Percentiles rank a stretch among this genome's conserved stretches.
phyloP scores from a whole-genome alignment of 2,888 invertebrate genomes.

The Cheilosia vernalis region DNA sequence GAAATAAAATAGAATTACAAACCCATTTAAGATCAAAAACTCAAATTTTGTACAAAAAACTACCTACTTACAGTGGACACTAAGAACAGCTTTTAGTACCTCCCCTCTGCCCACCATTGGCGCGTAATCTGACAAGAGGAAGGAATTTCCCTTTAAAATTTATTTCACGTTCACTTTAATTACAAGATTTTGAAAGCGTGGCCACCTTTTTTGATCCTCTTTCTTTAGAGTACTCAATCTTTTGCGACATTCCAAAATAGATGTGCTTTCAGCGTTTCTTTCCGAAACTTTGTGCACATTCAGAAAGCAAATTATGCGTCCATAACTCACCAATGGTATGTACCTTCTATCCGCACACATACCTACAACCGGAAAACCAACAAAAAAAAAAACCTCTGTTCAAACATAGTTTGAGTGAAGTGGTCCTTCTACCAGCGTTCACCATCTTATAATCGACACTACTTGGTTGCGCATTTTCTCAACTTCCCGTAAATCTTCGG shows the following conservation, averaged over 20 bases:
- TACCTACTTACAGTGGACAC: no score
- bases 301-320: constrained; percentile 3
- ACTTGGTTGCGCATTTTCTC: constrained; percentile 56
- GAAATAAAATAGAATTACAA: no score
- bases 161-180: neutral
- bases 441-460: constrained; percentile 40
- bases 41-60: no score
- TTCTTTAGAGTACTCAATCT: neutral
- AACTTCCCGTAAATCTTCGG: constrained; percentile 26
- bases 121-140: no score
- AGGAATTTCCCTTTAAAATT: no score
- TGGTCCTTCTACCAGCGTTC: constrained; percentile 8
- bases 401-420: constrained; percentile 30
- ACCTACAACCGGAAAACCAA: neutral
- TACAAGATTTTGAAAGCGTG: neutral
- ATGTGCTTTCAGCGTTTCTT: neutral
- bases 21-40: no score
- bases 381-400: neutral
- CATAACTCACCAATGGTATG: neutral
- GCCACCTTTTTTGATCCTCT: neutral
- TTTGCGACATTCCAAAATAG: neutral
- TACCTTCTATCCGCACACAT: neutral
- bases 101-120: no score
- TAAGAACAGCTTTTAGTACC: no score
- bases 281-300: neutral